A percentile compares a stretch with the other conserved stretches of the same genome.
phyloP scores from a whole-genome alignment of 1,140 invertebrate species.

The Centruroides vittatus region DNA sequence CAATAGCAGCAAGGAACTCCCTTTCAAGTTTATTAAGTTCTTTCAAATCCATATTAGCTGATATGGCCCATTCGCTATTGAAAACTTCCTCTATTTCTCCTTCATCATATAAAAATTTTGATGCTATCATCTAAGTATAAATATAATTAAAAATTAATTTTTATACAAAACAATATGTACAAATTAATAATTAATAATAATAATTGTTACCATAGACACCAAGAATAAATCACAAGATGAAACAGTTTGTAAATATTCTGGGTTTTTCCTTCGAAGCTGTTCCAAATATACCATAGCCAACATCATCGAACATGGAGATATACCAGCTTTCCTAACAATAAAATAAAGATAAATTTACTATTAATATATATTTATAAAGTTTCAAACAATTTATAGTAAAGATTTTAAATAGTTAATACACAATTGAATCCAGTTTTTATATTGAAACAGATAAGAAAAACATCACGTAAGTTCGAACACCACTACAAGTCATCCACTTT shows the following conservation, averaged over 20 bases:
- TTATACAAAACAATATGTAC: too few relatives aligned
- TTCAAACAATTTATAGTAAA: too few relatives aligned
- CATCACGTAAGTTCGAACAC: too few relatives aligned
- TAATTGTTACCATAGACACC: constrained; percentile 60
- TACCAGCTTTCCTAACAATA: constrained; percentile 48
- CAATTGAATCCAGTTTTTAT: too few relatives aligned
- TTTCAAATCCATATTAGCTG: constrained; percentile 51
- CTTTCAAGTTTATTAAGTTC: constrained; percentile 70
- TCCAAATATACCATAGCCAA: constrained; percentile 76
- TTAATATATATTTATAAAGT: too few relatives aligned
- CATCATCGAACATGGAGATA: constrained; percentile 63
- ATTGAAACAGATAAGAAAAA: too few relatives aligned
- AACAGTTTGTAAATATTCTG: constrained; percentile 61
- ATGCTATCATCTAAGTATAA: constrained; percentile 70
- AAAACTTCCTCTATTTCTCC: constrained; percentile 45
- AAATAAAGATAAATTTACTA: not conserved
- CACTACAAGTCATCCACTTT: too few relatives aligned
- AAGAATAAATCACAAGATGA: constrained; percentile 80
- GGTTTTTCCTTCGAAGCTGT: constrained; percentile 49
- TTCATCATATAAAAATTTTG: constrained; percentile 73
- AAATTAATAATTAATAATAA: not conserved
- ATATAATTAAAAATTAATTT: too few relatives aligned
- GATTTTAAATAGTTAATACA: too few relatives aligned
- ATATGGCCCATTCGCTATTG: constrained; percentile 63
- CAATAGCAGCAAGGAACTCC: constrained; percentile 78